A percentile compares a stretch with the other conserved stretches of the same genome.
Evolutionary conservation across 2,888 invertebrate species (phyloP).

Genomic region (Archaeoteleia sp.): DNA sequence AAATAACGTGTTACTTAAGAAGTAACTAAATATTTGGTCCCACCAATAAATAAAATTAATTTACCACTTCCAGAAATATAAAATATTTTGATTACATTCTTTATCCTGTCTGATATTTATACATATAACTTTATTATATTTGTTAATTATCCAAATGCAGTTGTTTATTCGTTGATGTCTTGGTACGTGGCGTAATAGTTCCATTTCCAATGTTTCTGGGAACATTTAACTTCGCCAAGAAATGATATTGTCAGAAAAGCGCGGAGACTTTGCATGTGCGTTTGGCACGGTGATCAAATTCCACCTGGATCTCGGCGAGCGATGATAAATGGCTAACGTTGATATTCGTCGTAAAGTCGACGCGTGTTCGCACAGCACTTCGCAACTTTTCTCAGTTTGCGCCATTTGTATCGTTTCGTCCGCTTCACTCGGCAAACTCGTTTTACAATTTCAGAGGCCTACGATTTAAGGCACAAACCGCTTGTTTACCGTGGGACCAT

Average conservation of each 20-base stretch:
- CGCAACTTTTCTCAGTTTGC: conserved; percentile 28
- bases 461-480: background rate
- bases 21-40: too few relatives aligned
- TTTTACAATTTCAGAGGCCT: conserved; percentile 5
- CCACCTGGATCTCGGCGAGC: conserved; percentile 47
- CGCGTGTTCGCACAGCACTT: conserved; percentile 28
- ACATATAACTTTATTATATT: conserved; percentile 6
- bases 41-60: too few relatives aligned
- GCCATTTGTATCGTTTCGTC: conserved; percentile 7
- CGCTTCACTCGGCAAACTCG: too few relatives aligned
- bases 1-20: too few relatives aligned
- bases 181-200: conserved; percentile 23
- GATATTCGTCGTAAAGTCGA: conserved; percentile 48
- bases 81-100: too few relatives aligned
- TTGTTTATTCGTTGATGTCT: too few relatives aligned
- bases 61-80: too few relatives aligned
- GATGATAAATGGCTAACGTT: conserved; percentile 54
- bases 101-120: too few relatives aligned
- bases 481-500: conserved; percentile 9
- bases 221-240: conserved; percentile 38
- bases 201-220: conserved; percentile 20
- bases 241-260: conserved; percentile 42
- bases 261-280: conserved; percentile 40
- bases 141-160: conserved; percentile 8
- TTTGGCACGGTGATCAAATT: conserved; percentile 56